These are phyloP conservation scores for Epicauta chinensis DNA, from an alignment of 1,140 invertebrate genomes.

Conservation along the genomic window DNA sequence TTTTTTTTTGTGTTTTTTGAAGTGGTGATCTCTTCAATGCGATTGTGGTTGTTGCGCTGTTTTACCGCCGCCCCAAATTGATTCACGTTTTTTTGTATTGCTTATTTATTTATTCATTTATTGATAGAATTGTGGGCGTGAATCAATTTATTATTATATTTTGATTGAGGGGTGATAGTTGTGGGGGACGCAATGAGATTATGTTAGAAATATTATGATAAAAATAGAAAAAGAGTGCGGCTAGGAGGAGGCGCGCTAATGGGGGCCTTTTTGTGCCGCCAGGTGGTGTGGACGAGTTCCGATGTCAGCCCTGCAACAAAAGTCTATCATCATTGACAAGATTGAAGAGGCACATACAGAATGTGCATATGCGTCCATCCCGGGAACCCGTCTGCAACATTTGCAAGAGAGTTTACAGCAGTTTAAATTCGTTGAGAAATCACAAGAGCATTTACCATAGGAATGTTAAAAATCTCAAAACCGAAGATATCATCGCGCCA, in stretches of 20 bases:
- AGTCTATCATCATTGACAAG: conserved; percentile 74
- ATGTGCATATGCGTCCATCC: conserved; percentile 77
- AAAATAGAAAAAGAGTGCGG: conserved; percentile 8
- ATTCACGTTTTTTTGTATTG: too few species aligned
- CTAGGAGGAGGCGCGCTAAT: conserved; percentile 31
- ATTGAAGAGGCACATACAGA: conserved; percentile 79
- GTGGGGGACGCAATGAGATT: too few species aligned
- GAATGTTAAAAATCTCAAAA: conserved; percentile 49
- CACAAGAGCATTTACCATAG: conserved; percentile 86
- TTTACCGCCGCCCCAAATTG: too few species aligned
- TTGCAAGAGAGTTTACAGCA: conserved; percentile 81
- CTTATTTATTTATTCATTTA: too few species aligned
- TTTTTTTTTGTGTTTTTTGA: too few species aligned
- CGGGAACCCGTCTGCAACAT: conserved; percentile 82
- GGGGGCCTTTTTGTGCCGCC: conserved; percentile 35
- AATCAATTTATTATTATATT: too few species aligned
- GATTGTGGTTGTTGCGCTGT: too few species aligned
- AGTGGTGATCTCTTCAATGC: too few species aligned
- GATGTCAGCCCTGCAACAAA: conserved; percentile 84
- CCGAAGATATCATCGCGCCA: conserved; percentile 36
- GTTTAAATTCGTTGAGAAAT: conserved; percentile 77
- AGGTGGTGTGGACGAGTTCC: conserved; percentile 66
- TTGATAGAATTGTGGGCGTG: too few species aligned
- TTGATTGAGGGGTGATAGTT: too few species aligned
- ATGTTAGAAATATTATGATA: too few species aligned